Base-by-base conservation (phyloP, 2,797 vertebrate species). In the Gallinago solitaria region DNA sequence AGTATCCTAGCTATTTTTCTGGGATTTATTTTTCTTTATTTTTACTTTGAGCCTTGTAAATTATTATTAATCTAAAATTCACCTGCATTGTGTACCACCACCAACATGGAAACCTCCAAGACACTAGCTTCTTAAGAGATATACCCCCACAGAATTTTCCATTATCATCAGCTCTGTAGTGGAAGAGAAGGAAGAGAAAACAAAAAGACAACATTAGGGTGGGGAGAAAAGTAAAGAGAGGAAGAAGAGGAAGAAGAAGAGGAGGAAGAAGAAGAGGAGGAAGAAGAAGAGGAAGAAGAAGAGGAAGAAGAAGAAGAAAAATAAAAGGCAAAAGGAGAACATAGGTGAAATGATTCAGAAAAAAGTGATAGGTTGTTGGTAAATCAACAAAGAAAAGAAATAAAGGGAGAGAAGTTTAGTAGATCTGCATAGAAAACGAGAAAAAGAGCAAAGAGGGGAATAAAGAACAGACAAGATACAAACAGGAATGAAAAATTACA, bases 401-500 rank as follows among this genome's bases (percentile, higher is more conserved):
- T 51, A 86, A 82, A 74, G 13, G 21, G 14, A 68, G 27, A 73
- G 18, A 80, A 84, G 25, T 68, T 89, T 50, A 86, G 43, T n/a
- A 74, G 47, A 79, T 32, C 20, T 64, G 18, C 56, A 70, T 5
- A 81, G 37, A 86, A 91, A 91, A 88, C 20, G 21, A 83, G 93
- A 83, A 86, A 53, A 94, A 81, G 47, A 88, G 83, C 63, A 91
- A 83, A 61, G 28, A 83, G 6, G 57, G 27, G 59, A 93, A 89
- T 51, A 95, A 67, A 94, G 48, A 89, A 53, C 63, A 92, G 27
- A 83, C n/a, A 82, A 69, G 68, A 87, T 41, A 61, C 74, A 94
- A 73, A 79, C 28, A 91, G n/a, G 27, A 91, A 88, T 59, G 74
- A 92, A 94, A 94, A 97, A 85, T 48, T 74, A 76, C 35, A 80